phyloP scores from a whole-genome alignment of 2,888 invertebrate genomes.

The Odontocerum albicorne region DNA sequence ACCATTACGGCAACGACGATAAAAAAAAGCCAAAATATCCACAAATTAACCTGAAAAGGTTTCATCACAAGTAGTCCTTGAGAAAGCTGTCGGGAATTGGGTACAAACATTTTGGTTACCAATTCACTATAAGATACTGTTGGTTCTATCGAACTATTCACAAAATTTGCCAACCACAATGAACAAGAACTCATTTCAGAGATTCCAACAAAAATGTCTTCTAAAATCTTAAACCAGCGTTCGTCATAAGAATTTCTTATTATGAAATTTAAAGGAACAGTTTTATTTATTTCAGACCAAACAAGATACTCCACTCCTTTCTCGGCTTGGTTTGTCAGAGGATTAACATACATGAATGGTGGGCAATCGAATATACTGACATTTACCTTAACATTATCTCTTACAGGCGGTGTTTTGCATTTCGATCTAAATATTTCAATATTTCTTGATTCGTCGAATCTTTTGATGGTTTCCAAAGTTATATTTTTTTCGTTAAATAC shows the following conservation, averaged over 20 bases:
- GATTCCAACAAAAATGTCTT: background rate
- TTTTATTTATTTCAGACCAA: background rate
- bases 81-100: conserved; percentile 8
- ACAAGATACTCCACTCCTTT: background rate
- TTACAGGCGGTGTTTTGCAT: background rate
- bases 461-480: background rate
- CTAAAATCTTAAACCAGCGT: conserved; percentile 1
- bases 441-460: too few relatives aligned
- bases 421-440: background rate
- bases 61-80: conserved; percentile 13
- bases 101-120: conserved; percentile 1
- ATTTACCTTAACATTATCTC: background rate
- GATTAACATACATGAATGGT: conserved; percentile 2
- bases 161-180: conserved; percentile 4
- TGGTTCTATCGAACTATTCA: background rate
- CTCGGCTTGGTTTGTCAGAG: background rate
- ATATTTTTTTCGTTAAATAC: background rate
- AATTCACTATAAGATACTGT: background rate
- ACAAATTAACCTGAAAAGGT: conserved; percentile 10
- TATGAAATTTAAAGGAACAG: background rate
- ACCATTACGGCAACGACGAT: background rate
- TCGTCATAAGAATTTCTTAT: conserved; percentile 5
- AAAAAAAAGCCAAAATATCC: conserved; percentile 16
- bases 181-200: background rate
- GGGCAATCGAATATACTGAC: conserved; percentile 5